phyloP scores from a whole-genome alignment of 2,888 invertebrate genomes.

The Pammene fasciana region DNA sequence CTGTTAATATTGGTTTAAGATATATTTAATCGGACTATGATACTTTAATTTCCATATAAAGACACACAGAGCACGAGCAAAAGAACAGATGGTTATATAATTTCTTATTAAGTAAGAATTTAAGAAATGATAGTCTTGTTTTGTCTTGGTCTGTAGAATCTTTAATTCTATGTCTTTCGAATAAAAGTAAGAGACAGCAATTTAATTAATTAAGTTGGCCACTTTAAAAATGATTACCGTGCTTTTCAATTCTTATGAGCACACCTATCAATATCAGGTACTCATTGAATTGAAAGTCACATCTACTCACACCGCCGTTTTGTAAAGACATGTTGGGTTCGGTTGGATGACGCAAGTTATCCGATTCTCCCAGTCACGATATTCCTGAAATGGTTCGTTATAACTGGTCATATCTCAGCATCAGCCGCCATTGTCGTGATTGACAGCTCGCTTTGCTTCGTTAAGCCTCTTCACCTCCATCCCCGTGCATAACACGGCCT shows the following conservation, averaged over 20 bases:
- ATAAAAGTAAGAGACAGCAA: too few species aligned
- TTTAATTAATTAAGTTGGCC: not conserved
- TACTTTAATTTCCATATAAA: constrained; percentile 4
- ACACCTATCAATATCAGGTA: too few species aligned
- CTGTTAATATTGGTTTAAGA: constrained; percentile 26
- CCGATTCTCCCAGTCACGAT: constrained; percentile 30
- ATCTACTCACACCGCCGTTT: constrained; percentile 3
- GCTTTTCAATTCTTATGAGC: too few species aligned
- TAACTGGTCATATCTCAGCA: constrained; percentile 32
- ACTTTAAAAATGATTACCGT: not conserved
- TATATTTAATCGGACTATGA: not conserved
- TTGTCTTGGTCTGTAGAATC: too few species aligned
- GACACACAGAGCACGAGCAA: too few species aligned
- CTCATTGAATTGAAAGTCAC: too few species aligned
- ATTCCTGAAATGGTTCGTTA: constrained; percentile 33
- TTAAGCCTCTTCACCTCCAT: constrained; percentile 65
- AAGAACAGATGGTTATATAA: too few species aligned
- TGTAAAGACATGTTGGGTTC: constrained; percentile 14
- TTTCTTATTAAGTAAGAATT: too few species aligned
- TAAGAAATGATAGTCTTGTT: too few species aligned
- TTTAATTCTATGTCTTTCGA: too few species aligned
- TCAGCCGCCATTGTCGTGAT: constrained; percentile 53
- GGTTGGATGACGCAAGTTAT: constrained; percentile 8
- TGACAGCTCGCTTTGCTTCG: constrained; percentile 69
- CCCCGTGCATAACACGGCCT: constrained; percentile 59